These are phyloP conservation scores for Microdon myrmicae DNA, from an alignment of 2,888 invertebrate species.

Conservation along the genomic window DNA sequence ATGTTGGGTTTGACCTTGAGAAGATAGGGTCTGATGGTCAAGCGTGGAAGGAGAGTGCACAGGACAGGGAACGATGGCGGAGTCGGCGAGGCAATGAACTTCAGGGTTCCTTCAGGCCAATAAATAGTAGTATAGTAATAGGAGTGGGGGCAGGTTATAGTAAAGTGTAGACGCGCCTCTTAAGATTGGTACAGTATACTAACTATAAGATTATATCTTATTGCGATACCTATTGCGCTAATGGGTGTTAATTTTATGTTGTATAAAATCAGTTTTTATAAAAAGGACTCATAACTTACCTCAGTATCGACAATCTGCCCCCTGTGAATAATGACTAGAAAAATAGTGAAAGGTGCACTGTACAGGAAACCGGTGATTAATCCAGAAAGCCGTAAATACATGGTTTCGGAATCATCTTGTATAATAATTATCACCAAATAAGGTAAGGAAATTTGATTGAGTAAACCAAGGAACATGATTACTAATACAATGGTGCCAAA, in stretches of 20 bases:
- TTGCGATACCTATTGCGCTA: too few relatives aligned
- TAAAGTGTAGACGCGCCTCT: too few relatives aligned
- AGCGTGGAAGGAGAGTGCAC: too few relatives aligned
- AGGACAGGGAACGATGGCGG: too few relatives aligned
- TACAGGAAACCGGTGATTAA: neutral
- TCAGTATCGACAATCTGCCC: neutral
- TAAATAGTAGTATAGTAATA: too few relatives aligned
- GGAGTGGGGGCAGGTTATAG: too few relatives aligned
- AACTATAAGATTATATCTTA: too few relatives aligned
- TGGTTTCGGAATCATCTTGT: neutral
- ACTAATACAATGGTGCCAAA: neutral
- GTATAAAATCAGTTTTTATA: neutral
- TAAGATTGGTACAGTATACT: too few relatives aligned
- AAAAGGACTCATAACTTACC: slow-evolving; percentile 2
- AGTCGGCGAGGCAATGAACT: too few relatives aligned
- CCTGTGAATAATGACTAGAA: neutral
- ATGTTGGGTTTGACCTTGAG: too few relatives aligned
- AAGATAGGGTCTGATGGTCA: too few relatives aligned
- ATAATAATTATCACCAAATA: neutral
- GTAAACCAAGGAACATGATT: neutral
- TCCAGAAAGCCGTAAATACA: neutral
- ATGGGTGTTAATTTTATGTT: neutral
- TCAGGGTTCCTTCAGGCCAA: too few relatives aligned
- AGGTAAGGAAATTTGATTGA: neutral
- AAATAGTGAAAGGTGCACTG: neutral